Conservation (phyloP, 1,140 invertebrate species). For the Druon quercuslanigerum region DNA sequence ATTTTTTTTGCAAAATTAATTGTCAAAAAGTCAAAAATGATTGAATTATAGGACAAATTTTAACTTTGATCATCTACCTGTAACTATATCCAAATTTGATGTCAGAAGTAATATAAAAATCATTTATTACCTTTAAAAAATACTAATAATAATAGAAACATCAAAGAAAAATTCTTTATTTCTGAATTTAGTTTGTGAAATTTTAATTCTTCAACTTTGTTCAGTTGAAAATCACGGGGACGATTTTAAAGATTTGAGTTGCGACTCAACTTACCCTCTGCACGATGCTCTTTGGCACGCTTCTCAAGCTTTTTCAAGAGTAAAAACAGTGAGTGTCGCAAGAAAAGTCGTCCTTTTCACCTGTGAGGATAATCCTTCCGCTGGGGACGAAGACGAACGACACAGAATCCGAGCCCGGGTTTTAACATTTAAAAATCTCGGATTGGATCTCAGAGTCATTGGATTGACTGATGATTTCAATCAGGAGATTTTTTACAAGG, state of each 20-base stretch:
- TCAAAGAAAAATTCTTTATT: no score
- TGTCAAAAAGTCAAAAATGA: no score
- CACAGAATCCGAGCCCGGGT: conserved; percentile 44
- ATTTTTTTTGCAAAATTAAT: no score
- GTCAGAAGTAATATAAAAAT: no score
- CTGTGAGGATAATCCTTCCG: conserved; percentile 48
- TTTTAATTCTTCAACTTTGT: neutral
- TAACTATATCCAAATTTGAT: no score
- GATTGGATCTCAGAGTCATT: conserved; percentile 48
- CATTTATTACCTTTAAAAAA: no score
- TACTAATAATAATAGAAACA: no score
- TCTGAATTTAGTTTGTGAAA: neutral
- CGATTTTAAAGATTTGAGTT: conserved; percentile 31
- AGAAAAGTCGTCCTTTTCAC: conserved; percentile 55
- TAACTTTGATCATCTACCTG: no score
- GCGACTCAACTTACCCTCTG: conserved; percentile 43
- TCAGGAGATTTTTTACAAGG: conserved; percentile 54
- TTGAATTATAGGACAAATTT: no score
- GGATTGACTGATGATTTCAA: conserved; percentile 49
- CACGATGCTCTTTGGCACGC: conserved; percentile 52
- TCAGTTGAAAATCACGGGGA: neutral
- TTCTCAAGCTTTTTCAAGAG: conserved; percentile 33
- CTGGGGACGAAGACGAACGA: conserved; percentile 38
- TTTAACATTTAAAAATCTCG: conserved; percentile 38
- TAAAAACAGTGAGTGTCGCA: conserved; percentile 44